Percentiles rank a stretch among this genome's conserved stretches.
Evolutionary conservation across 35 echinoderm and acorn worm genomes (phyloP).

Genomic region (Amphiura filiformis): DNA sequence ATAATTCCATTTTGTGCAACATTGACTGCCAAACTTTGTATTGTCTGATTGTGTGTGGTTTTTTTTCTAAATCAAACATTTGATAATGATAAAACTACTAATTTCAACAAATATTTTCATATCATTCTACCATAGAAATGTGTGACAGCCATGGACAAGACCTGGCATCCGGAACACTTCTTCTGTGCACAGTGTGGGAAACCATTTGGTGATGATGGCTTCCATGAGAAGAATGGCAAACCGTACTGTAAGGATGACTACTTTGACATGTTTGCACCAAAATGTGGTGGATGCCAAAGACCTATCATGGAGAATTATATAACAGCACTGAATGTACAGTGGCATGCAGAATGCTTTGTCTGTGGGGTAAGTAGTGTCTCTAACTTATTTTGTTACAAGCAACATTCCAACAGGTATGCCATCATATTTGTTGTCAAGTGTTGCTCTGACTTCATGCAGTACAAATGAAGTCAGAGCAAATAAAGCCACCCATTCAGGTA

Average conservation of each 20-base stretch:
- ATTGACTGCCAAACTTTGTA: too few species aligned
- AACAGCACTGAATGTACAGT: constrained; percentile 90
- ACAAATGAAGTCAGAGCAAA: too few species aligned
- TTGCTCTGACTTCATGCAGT: too few species aligned
- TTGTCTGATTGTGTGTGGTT: too few species aligned
- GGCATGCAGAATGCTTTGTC: constrained; percentile 98
- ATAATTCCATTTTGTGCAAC: too few species aligned
- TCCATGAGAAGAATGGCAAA: constrained; percentile 97
- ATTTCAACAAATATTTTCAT: too few species aligned
- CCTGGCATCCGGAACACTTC: constrained; percentile 99
- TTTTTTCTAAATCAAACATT: too few species aligned
- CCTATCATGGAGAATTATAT: constrained; percentile 99
- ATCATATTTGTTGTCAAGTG: background rate
- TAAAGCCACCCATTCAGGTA: too few species aligned
- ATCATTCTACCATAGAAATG: constrained; percentile 51
- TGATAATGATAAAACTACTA: too few species aligned
- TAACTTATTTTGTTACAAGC: background rate
- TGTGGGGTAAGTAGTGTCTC: constrained; percentile 76
- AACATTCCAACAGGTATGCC: background rate
- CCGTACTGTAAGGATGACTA: constrained; percentile 92
- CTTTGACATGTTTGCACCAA: constrained; percentile 99
- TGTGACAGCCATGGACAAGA: constrained; percentile 94
- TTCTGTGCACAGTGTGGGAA: constrained; percentile 97
- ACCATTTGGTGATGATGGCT: constrained; percentile 80
- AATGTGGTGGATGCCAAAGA: constrained; percentile 84